Percentiles rank a stretch among this genome's conserved stretches.
phyloP scores from a whole-genome alignment of 2,797 vertebrate genomes.

The Chloroceryle amazona region DNA sequence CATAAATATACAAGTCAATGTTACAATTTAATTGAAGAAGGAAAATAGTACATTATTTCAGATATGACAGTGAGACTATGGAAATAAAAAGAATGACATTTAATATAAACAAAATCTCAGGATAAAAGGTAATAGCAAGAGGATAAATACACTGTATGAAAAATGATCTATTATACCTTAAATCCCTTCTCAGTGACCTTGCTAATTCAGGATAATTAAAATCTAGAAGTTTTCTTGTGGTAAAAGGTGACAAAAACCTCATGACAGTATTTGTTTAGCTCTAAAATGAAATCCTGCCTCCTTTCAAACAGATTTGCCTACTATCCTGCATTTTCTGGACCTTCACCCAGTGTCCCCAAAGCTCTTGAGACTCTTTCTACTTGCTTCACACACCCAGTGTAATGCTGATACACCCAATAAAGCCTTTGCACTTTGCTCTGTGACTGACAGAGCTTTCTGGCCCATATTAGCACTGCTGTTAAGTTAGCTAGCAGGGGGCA shows the following conservation, averaged over 20 bases:
- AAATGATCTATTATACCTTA: background rate
- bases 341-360: background rate
- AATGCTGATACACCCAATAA: conserved; percentile 21
- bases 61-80: background rate
- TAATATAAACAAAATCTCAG: background rate
- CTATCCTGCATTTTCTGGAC: background rate
- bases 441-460: conserved; percentile 55
- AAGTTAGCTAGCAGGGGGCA: conserved; percentile 56
- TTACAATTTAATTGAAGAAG: background rate
- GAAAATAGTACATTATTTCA: background rate
- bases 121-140: background rate
- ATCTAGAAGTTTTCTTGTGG: background rate
- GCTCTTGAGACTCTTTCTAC: background rate
- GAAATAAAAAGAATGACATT: background rate
- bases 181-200: background rate
- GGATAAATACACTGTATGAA: background rate
- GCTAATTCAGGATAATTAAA: background rate
- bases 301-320: background rate
- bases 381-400: background rate
- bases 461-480: conserved; percentile 35
- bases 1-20: background rate
- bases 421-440: background rate
- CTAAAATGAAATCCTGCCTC: background rate
- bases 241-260: background rate
- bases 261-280: background rate